Conservation (phyloP, 1,140 invertebrate genomes). For the Mesaphorura yosii region DNA sequence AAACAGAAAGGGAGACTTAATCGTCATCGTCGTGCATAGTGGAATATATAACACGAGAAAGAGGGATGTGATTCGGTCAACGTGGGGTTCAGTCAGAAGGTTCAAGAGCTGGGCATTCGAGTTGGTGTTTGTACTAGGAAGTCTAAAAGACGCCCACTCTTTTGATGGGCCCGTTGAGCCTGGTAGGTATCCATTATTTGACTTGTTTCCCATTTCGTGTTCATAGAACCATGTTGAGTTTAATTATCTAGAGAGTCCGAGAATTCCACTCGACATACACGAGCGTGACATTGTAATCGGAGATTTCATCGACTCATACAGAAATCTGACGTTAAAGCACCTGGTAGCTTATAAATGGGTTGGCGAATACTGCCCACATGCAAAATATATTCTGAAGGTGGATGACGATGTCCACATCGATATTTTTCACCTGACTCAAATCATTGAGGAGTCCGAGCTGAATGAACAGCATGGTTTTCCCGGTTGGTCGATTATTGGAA, state of each 20-base stretch:
- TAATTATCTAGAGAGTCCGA: background rate
- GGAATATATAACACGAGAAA: background rate
- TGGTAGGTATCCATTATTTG: no score
- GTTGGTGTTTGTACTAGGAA: background rate
- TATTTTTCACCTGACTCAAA: conserved; percentile 36
- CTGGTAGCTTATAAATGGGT: conserved; percentile 41
- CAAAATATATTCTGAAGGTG: conserved; percentile 39
- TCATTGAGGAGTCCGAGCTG: conserved; percentile 34
- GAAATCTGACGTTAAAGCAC: conserved; percentile 42
- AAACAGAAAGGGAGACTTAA: no score
- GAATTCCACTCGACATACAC: background rate
- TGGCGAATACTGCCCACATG: conserved; percentile 34
- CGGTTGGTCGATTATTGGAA: background rate
- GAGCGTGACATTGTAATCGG: conserved; percentile 34
- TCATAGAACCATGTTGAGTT: background rate
- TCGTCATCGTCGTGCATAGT: background rate
- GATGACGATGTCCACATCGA: conserved; percentile 45
- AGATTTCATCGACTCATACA: conserved; percentile 38
- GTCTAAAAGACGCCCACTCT: no score
- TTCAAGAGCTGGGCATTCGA: background rate
- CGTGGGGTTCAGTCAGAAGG: background rate
- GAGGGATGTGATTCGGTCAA: background rate
- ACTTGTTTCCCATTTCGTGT: no score
- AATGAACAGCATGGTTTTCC: conserved; percentile 29
- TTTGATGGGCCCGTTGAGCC: no score